Evolutionary conservation across 1,140 invertebrate genomes (phyloP).

Genomic region (Monomorium pharaonis): DNA sequence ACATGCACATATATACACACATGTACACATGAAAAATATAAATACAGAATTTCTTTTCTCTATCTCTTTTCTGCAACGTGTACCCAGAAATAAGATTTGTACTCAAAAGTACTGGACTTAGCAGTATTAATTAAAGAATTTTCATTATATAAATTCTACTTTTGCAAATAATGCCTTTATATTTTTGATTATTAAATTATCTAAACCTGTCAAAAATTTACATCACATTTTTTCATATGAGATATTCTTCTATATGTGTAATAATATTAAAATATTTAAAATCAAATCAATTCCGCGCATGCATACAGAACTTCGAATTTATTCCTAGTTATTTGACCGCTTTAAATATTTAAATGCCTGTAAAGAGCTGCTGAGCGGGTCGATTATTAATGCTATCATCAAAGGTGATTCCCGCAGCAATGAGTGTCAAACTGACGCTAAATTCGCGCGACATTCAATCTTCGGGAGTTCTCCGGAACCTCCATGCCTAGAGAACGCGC

Average conservation of each 20-base stretch:
- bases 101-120: neutral
- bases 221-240: neutral
- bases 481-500: constrained; percentile 39
- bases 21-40: neutral
- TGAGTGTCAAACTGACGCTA: constrained; percentile 59
- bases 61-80: neutral
- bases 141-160: neutral
- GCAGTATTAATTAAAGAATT: neutral
- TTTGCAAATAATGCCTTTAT: neutral
- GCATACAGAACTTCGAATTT: neutral
- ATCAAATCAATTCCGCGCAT: neutral
- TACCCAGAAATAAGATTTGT: constrained; percentile 1
- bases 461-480: constrained; percentile 55
- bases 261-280: neutral
- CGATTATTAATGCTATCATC: constrained; percentile 50
- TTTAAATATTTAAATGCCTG: constrained; percentile 36
- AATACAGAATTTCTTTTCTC: neutral
- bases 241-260: neutral
- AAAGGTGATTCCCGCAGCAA: constrained; percentile 42
- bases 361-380: neutral
- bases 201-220: neutral
- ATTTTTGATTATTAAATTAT: neutral
- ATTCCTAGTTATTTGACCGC: neutral
- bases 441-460: constrained; percentile 57
- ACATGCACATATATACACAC: neutral